Base-by-base conservation (phyloP, 2,113 vertebrate genomes). In the Tragelaphus imberbis region DNA sequence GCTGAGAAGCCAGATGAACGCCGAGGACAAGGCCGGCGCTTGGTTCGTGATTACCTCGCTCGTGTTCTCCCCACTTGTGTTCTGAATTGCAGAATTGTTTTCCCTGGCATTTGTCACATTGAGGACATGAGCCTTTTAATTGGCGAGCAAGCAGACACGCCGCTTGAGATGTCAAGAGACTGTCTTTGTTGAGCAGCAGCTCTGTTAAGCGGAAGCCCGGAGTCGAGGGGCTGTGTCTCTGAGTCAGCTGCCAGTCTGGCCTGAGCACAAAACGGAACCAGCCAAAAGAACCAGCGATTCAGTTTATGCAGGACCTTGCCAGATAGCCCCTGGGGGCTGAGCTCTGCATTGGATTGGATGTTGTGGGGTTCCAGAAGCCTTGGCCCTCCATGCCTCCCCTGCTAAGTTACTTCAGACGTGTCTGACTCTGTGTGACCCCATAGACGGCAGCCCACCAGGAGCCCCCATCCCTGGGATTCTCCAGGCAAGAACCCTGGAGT, bases 121-220 rank as follows among this genome's bases (percentile, higher is more conserved):
- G 94, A 92, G 92, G 98, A 96, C 89, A 58, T 8, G 36, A 51
- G 80, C 40, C 63, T 95, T 96, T 97, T 96, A 97, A 97, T n/a
- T 96, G 98, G 96, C 1, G n/a, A 95, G 87, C 0, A 2, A 79
- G 95, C 5, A 30, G 90, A 56, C 49, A 0, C 10, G 71, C 88
- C 1, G 36, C 90, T 51, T 84, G 92, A 92, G 88, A 92, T 94
- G 97, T 92, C 96, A 80, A 65, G 91, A 59, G 94, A 44, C 93
- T 30, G 94, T 86, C 90, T 94, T 94, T 86, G 94, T 44, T 59
- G 82, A 91, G 91, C 89, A 61, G 96, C 2, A 5, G 93, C 97
- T 92, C 93, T 2, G 59, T 47, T 58, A 90, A 61, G 97, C 59
- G 36, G 84, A 81, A 82, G 96, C 81, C 84, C 59, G 3, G 11